Conservation (phyloP, 2,113 vertebrate genomes). For the Nothocercus nigrocapillus region DNA sequence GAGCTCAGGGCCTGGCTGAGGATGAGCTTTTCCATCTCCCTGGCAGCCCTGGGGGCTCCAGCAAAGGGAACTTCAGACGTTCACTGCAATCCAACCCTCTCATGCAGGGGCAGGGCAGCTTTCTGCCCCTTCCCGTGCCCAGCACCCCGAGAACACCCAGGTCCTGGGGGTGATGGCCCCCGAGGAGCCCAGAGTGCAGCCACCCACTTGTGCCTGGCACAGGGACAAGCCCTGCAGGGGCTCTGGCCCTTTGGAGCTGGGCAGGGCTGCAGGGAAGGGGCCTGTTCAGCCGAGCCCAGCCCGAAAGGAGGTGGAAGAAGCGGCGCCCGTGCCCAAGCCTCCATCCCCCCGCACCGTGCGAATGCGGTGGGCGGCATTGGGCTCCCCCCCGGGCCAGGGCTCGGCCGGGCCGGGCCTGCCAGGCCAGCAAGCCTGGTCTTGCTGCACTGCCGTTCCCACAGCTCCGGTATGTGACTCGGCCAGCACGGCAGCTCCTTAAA, state of each 20-base stretch:
- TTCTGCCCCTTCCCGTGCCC: neutral
- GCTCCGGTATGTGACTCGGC: constrained; percentile 67
- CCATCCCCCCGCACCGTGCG: constrained; percentile 38
- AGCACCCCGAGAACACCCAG: neutral
- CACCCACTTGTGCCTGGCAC: constrained; percentile 41
- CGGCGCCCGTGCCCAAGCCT: neutral
- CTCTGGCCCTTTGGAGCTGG: constrained; percentile 25
- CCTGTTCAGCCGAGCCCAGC: neutral
- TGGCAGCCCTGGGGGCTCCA: neutral
- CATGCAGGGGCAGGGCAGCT: neutral
- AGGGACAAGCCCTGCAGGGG: neutral
- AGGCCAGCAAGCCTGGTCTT: constrained; percentile 72
- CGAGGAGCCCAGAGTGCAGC: neutral
- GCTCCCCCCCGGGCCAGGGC: constrained; percentile 60
- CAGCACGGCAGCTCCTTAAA: constrained; percentile 70
- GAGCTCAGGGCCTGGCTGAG: constrained; percentile 28
- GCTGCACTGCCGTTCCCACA: constrained; percentile 72
- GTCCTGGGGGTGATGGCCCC: neutral
- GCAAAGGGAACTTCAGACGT: constrained; percentile 29
- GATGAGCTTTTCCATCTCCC: neutral
- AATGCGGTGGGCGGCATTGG: constrained; percentile 55
- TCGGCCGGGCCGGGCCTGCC: constrained; percentile 41
- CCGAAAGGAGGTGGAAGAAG: neutral
- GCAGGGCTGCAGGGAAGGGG: constrained; percentile 1
- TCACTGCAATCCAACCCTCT: neutral